Percentiles rank a stretch among this genome's conserved stretches.
These are phyloP conservation scores for Drosophila acutilabella DNA, from an alignment of 2,888 invertebrate genomes.

Conservation along the genomic window DNA sequence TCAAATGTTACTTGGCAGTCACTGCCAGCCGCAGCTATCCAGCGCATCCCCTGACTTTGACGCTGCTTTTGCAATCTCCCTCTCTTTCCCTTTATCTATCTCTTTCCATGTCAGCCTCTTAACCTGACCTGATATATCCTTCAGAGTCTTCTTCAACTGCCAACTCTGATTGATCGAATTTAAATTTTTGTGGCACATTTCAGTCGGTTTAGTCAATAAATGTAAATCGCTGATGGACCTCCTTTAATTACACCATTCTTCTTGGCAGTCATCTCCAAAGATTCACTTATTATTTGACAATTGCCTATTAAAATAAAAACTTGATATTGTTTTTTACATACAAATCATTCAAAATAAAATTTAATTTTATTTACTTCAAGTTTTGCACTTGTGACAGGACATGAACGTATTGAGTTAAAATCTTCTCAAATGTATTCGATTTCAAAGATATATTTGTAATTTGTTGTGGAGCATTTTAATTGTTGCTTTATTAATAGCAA, in stretches of 20 bases:
- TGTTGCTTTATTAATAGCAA: no score
- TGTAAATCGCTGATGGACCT: constrained; percentile 52
- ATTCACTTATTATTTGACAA: no score
- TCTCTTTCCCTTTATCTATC: not conserved
- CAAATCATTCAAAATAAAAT: no score
- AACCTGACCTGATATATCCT: constrained; percentile 14
- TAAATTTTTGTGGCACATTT: constrained; percentile 78
- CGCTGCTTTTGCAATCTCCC: constrained; percentile 24
- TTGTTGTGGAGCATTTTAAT: no score
- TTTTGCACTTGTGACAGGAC: no score
- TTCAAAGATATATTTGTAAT: no score
- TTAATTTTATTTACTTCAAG: no score
- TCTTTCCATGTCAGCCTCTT: constrained; percentile 3
- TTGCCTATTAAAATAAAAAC: no score
- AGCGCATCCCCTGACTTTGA: constrained; percentile 53
- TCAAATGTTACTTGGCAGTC: constrained; percentile 73
- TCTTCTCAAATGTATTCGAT: no score
- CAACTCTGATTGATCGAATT: constrained; percentile 75
- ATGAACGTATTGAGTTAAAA: no score
- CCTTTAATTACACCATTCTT: constrained; percentile 62
- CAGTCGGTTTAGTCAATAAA: constrained; percentile 58
- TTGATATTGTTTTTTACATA: no score
- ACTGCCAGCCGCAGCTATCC: constrained; percentile 47
- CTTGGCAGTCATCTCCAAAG: not conserved
- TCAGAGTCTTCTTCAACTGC: constrained; percentile 23